Evolutionary conservation across 2,888 invertebrate species (phyloP).

Genomic region (Dolomedes plantarius): DNA sequence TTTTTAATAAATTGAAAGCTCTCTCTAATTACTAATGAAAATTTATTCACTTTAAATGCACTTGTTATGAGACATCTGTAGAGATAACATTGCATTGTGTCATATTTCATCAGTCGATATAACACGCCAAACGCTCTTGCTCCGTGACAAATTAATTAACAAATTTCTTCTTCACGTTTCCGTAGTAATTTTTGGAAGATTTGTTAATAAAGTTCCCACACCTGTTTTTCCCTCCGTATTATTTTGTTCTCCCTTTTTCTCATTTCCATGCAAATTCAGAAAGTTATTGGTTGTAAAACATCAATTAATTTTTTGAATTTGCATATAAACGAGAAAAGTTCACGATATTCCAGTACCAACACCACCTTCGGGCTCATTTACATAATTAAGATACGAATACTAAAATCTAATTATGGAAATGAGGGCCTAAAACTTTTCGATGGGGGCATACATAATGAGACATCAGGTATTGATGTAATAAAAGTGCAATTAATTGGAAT

Average conservation of each 20-base stretch:
- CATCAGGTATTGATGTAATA: background rate
- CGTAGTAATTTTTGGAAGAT: background rate
- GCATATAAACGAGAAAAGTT: background rate
- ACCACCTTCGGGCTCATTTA: background rate
- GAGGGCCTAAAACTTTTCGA: background rate
- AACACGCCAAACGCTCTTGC: no score
- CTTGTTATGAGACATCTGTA: no score
- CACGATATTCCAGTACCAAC: background rate
- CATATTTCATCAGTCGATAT: no score
- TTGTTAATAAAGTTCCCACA: background rate
- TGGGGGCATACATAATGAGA: background rate
- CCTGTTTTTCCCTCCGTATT: background rate
- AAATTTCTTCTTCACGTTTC: background rate
- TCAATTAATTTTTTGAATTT: slow-evolving; percentile 2
- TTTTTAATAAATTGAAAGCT: no score
- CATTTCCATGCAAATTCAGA: background rate
- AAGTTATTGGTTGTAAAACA: background rate
- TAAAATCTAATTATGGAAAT: slow-evolving; percentile 3
- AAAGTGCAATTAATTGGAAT: background rate
- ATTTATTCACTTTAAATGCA: no score
- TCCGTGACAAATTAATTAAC: background rate
- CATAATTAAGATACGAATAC: slow-evolving; percentile 8
- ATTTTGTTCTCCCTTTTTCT: background rate
- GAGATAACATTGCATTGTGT: no score
- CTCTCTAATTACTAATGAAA: no score